A percentile compares a stretch with the other conserved stretches of the same genome.
phyloP scores from a whole-genome alignment of 2,888 invertebrate genomes.

The Caenorhabditis zanzibari region DNA sequence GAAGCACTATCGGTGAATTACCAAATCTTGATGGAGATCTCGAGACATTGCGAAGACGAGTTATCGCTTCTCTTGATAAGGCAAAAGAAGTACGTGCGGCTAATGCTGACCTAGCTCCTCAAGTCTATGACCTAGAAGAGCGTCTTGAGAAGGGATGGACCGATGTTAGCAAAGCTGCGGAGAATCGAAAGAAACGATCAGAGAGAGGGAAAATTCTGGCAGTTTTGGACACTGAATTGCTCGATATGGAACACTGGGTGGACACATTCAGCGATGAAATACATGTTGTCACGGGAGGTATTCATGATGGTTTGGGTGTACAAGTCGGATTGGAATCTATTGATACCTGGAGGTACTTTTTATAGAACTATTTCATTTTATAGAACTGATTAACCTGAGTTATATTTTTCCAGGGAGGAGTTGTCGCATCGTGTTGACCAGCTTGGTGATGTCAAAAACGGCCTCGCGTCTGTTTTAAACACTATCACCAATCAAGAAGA shows the following conservation, averaged over 20 bases:
- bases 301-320: slow-evolving; percentile 53
- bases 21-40: slow-evolving; percentile 32
- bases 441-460: slow-evolving; percentile 35
- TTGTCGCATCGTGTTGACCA: slow-evolving; percentile 47
- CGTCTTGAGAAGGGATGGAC: slow-evolving; percentile 59
- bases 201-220: slow-evolving; percentile 23
- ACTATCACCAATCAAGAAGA: slow-evolving; percentile 17
- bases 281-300: slow-evolving; percentile 39
- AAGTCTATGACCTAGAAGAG: slow-evolving; percentile 57
- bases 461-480: slow-evolving; percentile 30
- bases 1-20: neutral
- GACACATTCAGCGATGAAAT: slow-evolving; percentile 57
- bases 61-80: slow-evolving; percentile 30
- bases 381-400: neutral
- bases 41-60: slow-evolving; percentile 41
- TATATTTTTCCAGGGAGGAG: slow-evolving; percentile 34
- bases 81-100: slow-evolving; percentile 44
- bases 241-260: slow-evolving; percentile 58
- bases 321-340: slow-evolving; percentile 59
- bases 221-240: slow-evolving; percentile 39
- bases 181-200: slow-evolving; percentile 29
- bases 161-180: slow-evolving; percentile 27
- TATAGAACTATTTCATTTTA: too few species aligned
- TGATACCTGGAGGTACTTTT: slow-evolving; percentile 45
- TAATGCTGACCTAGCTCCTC: slow-evolving; percentile 55